phyloP scores from a whole-genome alignment of 2,888 invertebrate species.

The Coenonympha arcania region DNA sequence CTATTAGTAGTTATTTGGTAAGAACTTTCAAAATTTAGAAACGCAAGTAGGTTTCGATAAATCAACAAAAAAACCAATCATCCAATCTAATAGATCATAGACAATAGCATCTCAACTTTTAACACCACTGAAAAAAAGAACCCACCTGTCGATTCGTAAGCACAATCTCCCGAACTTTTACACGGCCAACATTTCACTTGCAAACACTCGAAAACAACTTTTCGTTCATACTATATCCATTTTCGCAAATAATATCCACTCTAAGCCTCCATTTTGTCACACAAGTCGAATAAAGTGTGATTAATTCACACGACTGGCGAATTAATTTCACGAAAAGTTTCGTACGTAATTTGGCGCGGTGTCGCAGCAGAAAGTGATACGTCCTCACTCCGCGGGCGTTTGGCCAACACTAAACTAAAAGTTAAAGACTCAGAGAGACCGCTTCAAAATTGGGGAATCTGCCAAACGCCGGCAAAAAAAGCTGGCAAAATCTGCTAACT shows the following conservation, averaged over 20 bases:
- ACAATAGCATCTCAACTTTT: background rate
- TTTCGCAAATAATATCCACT: background rate
- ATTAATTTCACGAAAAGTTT: conserved; percentile 4
- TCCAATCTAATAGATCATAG: background rate
- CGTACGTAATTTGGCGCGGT: conserved; percentile 29
- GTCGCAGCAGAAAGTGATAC: conserved; percentile 12
- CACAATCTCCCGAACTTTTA: background rate
- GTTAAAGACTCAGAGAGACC: too few species aligned
- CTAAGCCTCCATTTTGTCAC: too few species aligned
- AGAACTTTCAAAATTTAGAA: too few species aligned
- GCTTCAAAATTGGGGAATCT: too few species aligned
- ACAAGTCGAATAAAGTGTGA: too few species aligned
- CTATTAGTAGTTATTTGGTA: too few species aligned
- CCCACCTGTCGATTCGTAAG: background rate
- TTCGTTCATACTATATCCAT: background rate
- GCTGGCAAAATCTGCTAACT: too few species aligned
- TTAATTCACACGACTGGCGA: too few species aligned
- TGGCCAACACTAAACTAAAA: conserved; percentile 28
- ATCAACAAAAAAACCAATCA: background rate
- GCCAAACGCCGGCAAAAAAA: too few species aligned
- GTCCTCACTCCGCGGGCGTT: conserved; percentile 20
- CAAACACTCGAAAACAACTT: conserved; percentile 1
- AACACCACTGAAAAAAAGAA: background rate
- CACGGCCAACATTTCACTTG: conserved; percentile 1
- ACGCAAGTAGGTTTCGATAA: too few species aligned